phyloP scores from a whole-genome alignment of 1,140 invertebrate species.

The Trichonephila inaurata region DNA sequence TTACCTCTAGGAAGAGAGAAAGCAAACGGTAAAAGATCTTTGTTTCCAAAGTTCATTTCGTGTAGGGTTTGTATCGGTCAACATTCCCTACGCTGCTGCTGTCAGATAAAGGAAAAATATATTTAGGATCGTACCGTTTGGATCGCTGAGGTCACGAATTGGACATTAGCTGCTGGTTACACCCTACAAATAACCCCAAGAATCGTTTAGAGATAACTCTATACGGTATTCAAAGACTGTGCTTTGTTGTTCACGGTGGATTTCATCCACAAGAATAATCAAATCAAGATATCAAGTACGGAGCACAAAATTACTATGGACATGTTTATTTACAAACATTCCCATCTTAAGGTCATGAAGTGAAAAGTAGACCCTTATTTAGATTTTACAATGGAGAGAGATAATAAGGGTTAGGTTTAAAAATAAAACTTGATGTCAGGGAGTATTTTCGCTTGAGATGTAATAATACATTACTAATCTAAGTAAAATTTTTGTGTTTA shows the following conservation, averaged over 20 bases:
- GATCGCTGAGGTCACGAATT: not conserved
- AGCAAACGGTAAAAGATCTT: not conserved
- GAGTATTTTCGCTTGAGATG: too few species aligned
- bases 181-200: slow-evolving; percentile 1
- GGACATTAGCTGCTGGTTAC: slow-evolving; percentile 21
- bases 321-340: not conserved
- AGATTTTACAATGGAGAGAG: not conserved
- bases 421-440: not conserved
- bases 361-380: not conserved
- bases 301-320: not conserved
- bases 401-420: not conserved
- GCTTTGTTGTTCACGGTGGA: not conserved
- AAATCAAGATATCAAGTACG: not conserved
- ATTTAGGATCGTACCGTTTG: not conserved
- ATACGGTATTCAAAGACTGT: not conserved
- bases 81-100: not conserved
- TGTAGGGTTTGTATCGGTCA: not conserved
- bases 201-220: not conserved
- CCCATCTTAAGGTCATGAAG: not conserved
- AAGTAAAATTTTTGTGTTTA: too few species aligned
- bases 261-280: not conserved
- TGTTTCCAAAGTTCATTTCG: not conserved
- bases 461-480: too few species aligned
- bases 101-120: not conserved
- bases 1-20: not conserved